Evolutionary conservation across 2,888 invertebrate species (phyloP).

Genomic region (Nephrotoma guestfalica): DNA sequence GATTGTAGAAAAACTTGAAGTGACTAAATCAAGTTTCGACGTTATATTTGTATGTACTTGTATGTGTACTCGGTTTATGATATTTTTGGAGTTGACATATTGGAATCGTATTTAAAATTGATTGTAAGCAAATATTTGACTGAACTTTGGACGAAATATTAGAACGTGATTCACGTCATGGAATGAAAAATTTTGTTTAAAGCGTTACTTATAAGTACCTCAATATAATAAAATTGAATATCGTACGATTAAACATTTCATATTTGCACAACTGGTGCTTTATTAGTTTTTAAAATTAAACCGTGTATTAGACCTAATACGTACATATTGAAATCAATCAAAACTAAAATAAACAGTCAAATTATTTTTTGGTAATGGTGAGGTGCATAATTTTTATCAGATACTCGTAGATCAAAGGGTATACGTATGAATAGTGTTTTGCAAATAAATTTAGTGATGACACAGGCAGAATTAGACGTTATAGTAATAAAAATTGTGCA

Average conservation of each 20-base stretch:
- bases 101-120: not conserved
- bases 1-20: not conserved
- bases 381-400: not conserved
- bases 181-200: not conserved
- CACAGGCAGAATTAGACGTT: no score
- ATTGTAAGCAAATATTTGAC: not conserved
- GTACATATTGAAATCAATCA: not conserved
- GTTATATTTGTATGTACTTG: not conserved
- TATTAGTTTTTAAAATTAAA: not conserved
- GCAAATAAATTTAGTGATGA: no score
- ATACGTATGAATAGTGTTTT: not conserved
- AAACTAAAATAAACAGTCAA: not conserved
- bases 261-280: not conserved
- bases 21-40: not conserved
- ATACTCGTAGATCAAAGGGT: not conserved
- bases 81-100: not conserved
- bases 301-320: not conserved
- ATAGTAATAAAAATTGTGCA: no score
- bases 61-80: not conserved
- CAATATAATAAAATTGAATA: not conserved
- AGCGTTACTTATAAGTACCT: not conserved
- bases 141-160: not conserved
- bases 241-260: not conserved
- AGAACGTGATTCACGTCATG: not conserved
- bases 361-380: not conserved